Percentiles rank a stretch among this genome's conserved stretches.
These are phyloP conservation scores for Noctua fimbriata DNA, from an alignment of 2,888 invertebrate genomes.

Conservation along the genomic window DNA sequence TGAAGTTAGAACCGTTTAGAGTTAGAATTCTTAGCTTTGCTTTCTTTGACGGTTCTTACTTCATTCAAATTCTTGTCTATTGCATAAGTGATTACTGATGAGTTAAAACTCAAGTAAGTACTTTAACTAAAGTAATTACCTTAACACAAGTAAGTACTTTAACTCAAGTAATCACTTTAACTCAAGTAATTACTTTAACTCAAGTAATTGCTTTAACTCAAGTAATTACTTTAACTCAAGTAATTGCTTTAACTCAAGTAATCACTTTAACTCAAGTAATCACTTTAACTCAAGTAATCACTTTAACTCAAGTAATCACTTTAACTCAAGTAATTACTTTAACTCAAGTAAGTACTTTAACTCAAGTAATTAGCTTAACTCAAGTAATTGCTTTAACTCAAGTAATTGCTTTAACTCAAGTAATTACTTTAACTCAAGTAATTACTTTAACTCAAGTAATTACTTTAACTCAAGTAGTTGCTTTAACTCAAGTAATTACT, in stretches of 20 bases:
- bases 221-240: neutral
- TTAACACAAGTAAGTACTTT: neutral
- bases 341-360: neutral
- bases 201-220: too few species aligned
- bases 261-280: neutral
- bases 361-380: neutral
- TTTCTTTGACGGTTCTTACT: too few species aligned
- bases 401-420: neutral
- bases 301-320: neutral
- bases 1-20: too few species aligned
- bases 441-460: neutral
- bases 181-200: neutral
- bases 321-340: neutral
- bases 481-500: neutral
- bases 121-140: too few species aligned
- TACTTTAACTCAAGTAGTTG: neutral
- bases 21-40: too few species aligned
- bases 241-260: neutral
- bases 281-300: neutral
- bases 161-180: neutral
- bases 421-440: neutral
- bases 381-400: too few species aligned
- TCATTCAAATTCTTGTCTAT: too few species aligned
- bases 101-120: neutral
- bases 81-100: too few species aligned